Conservation (phyloP, 2,113 vertebrate genomes). For the Toxotes chatareus region DNA sequence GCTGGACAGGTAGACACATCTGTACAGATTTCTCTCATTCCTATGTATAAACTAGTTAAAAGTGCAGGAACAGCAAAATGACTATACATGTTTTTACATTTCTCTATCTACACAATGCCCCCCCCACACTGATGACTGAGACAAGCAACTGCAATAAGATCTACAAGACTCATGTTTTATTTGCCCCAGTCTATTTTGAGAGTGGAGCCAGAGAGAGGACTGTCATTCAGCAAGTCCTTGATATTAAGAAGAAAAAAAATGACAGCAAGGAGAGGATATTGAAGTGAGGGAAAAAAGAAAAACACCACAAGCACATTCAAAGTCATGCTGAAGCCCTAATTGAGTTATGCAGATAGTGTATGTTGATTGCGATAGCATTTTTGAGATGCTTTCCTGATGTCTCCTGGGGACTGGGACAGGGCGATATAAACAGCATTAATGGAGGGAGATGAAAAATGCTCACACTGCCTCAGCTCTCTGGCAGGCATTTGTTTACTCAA, state of each 20-base stretch:
- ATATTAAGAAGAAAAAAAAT: conserved; percentile 58
- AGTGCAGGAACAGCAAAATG: conserved; percentile 19
- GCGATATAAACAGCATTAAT: conserved; percentile 76
- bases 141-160: conserved; percentile 36
- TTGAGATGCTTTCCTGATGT: conserved; percentile 54
- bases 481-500: conserved; percentile 77
- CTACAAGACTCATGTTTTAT: conserved; percentile 17
- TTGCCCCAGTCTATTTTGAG: conserved; percentile 47
- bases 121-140: conserved; percentile 36
- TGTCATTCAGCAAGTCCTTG: conserved; percentile 68
- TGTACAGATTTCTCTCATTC: conserved; percentile 22
- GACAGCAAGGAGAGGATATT: conserved; percentile 27
- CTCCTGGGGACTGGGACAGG: conserved; percentile 60
- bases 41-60: conserved; percentile 27
- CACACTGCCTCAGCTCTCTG: conserved; percentile 53
- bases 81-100: conserved; percentile 32
- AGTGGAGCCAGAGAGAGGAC: conserved; percentile 13
- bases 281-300: conserved; percentile 21
- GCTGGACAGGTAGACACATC: background rate
- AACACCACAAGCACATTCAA: conserved; percentile 58
- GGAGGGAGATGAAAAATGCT: conserved; percentile 76
- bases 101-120: conserved; percentile 33
- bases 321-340: conserved; percentile 67
- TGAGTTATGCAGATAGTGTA: conserved; percentile 72
- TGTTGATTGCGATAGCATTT: conserved; percentile 67